These are phyloP conservation scores for Oophaga pumilio DNA, from an alignment of 2,113 vertebrate genomes.

Conservation along the genomic window DNA sequence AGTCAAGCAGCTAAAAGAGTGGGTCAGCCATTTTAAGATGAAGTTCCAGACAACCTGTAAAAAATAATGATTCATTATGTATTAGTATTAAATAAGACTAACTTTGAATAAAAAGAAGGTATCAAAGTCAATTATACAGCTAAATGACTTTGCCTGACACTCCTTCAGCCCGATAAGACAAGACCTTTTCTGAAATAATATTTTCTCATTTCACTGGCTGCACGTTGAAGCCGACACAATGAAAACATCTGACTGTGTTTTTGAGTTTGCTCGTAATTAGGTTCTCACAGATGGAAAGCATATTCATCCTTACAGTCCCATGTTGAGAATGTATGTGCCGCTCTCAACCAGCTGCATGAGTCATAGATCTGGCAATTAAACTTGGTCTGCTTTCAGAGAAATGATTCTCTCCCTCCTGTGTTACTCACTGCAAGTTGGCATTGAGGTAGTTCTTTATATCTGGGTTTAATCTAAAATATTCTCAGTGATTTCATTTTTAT, in stretches of 20 bases:
- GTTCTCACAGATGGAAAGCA: slow-evolving; percentile 58
- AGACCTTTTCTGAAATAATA: slow-evolving; percentile 40
- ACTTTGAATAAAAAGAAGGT: slow-evolving; percentile 17
- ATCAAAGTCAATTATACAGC: slow-evolving; percentile 38
- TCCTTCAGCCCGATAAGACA: slow-evolving; percentile 45
- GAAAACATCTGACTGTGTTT: slow-evolving; percentile 58
- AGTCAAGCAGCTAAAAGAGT: slow-evolving; percentile 50
- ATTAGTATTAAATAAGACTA: slow-evolving; percentile 31
- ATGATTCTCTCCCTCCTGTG: slow-evolving; percentile 38
- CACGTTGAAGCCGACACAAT: slow-evolving; percentile 54
- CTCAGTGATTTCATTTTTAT: slow-evolving; percentile 22
- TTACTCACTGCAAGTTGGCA: slow-evolving; percentile 43
- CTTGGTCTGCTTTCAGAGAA: slow-evolving; percentile 51
- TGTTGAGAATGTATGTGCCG: slow-evolving; percentile 54
- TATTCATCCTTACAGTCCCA: slow-evolving; percentile 55
- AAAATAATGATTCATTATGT: slow-evolving; percentile 53
- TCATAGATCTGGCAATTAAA: slow-evolving; percentile 58
- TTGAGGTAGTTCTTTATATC: slow-evolving; percentile 23
- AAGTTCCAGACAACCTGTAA: slow-evolving; percentile 26
- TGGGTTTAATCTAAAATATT: slow-evolving; percentile 41
- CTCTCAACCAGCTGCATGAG: slow-evolving; percentile 52
- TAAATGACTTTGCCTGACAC: slow-evolving; percentile 28
- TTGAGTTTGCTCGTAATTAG: slow-evolving; percentile 57
- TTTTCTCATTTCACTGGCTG: slow-evolving; percentile 42
- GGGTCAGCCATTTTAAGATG: slow-evolving; percentile 46